Evolutionary conservation across 2,797 vertebrate species (phyloP).

Genomic region (Bucorvus abyssinicus): DNA sequence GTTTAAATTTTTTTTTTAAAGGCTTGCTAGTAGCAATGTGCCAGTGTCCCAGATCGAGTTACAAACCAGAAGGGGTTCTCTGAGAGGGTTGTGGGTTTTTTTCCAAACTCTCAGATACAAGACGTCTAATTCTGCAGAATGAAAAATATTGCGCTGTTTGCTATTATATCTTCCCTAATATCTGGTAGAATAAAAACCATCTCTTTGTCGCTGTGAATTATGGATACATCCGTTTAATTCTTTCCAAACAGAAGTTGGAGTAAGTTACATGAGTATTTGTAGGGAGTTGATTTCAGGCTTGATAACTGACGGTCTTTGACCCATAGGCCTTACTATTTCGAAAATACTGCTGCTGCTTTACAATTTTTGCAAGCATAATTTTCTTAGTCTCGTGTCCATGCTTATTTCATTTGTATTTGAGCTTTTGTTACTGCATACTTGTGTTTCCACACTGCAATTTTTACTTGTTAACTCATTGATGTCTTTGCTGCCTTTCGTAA

Average conservation of each 20-base stretch:
- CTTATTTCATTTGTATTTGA: neutral
- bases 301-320: neutral
- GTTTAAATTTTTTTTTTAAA: neutral
- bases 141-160: neutral
- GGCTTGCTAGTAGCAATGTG: neutral
- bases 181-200: neutral
- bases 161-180: neutral
- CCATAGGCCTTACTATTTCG: neutral
- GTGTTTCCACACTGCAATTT: neutral
- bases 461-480: neutral
- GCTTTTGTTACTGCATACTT: neutral
- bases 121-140: neutral
- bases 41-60: neutral
- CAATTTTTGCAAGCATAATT: neutral
- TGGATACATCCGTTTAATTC: neutral
- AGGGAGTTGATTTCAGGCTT: neutral
- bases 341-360: neutral
- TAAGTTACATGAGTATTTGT: neutral
- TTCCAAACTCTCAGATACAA: neutral
- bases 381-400: neutral
- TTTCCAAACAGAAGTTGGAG: neutral
- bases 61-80: neutral
- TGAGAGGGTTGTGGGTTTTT: neutral
- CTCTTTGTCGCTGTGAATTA: neutral
- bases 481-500: neutral